phyloP scores from a whole-genome alignment of 2,888 invertebrate species.

The Litoditis marina region DNA sequence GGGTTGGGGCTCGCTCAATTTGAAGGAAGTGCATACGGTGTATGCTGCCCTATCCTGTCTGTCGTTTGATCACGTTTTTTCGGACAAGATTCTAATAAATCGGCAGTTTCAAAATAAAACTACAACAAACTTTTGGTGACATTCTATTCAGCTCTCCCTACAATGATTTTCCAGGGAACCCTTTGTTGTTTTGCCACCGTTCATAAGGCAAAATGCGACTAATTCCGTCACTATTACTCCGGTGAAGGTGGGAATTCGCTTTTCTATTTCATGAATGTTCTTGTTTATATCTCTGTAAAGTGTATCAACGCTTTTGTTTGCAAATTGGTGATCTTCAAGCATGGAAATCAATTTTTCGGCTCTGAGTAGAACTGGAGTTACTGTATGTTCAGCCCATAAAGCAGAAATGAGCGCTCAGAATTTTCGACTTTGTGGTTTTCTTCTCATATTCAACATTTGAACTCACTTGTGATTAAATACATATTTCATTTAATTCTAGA shows the following conservation, averaged over 20 bases:
- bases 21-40: neutral
- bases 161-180: slow-evolving; percentile 11
- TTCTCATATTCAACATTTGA: too few species aligned
- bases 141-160: neutral
- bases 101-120: neutral
- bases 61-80: neutral
- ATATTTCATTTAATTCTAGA: neutral
- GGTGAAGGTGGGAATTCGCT: slow-evolving; percentile 1
- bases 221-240: slow-evolving; percentile 25
- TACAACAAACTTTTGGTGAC: neutral
- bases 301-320: neutral
- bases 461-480: too few species aligned
- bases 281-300: neutral
- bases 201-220: slow-evolving; percentile 16
- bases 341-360: too few species aligned
- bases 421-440: too few species aligned
- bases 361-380: too few species aligned
- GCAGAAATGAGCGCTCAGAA: too few species aligned
- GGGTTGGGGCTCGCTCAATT: too few species aligned
- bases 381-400: too few species aligned
- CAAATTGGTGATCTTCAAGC: too few species aligned
- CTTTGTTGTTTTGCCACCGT: slow-evolving; percentile 23
- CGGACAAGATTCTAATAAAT: neutral
- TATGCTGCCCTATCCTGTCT: neutral
- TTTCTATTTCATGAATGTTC: slow-evolving; percentile 1